Conservation (phyloP, 2,113 vertebrate genomes). For the Catagonus wagneri region DNA sequence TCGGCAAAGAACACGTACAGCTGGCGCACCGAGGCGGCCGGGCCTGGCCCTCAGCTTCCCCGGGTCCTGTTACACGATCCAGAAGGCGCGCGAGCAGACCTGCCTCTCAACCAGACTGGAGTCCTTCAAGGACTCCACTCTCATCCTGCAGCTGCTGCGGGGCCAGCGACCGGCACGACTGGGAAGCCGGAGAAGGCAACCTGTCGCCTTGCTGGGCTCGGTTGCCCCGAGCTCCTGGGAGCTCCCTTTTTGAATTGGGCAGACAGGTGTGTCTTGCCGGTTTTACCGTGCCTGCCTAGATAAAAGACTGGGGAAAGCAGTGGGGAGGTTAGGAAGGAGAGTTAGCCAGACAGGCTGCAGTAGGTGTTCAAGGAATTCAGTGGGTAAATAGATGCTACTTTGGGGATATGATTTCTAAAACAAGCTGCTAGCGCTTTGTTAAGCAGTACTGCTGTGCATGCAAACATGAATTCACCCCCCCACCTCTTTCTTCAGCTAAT, state of each 20-base stretch:
- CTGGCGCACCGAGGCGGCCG: slow-evolving; percentile 92
- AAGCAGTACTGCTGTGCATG: slow-evolving; percentile 89
- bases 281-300: slow-evolving; percentile 77
- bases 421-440: slow-evolving; percentile 86
- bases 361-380: slow-evolving; percentile 69
- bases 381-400: too few relatives aligned
- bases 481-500: slow-evolving; percentile 78
- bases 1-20: slow-evolving; percentile 94
- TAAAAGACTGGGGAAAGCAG: slow-evolving; percentile 74
- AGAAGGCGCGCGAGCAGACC: slow-evolving; percentile 93
- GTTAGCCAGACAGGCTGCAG: slow-evolving; percentile 71
- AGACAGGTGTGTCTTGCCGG: slow-evolving; percentile 78
- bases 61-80: slow-evolving; percentile 94
- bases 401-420: slow-evolving; percentile 76
- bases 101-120: slow-evolving; percentile 95
- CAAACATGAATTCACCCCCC: slow-evolving; percentile 82
- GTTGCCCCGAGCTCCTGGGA: slow-evolving; percentile 81
- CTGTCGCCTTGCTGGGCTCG: slow-evolving; percentile 85
- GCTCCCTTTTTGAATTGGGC: slow-evolving; percentile 84
- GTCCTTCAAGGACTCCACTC: slow-evolving; percentile 96
- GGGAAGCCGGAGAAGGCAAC: slow-evolving; percentile 93
- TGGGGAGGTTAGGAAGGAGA: slow-evolving; percentile 80
- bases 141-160: slow-evolving; percentile 95
- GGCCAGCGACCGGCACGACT: slow-evolving; percentile 94
- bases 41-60: slow-evolving; percentile 95